Evolutionary conservation across 1,140 invertebrate genomes (phyloP).

Genomic region (Myzus persicae): DNA sequence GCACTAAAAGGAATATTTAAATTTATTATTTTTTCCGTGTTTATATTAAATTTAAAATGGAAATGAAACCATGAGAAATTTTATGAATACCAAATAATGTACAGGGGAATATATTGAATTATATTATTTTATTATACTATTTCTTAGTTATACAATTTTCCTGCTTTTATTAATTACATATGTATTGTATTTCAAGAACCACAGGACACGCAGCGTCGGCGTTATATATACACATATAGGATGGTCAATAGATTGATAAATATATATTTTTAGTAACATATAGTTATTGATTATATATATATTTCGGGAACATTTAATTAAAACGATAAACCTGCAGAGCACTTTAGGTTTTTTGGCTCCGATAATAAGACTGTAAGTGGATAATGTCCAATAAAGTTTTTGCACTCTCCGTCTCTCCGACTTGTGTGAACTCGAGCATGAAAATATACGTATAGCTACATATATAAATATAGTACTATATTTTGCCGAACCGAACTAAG

Average conservation of each 20-base stretch:
- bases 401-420: neutral
- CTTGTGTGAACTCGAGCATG: neutral
- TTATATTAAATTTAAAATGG: neutral
- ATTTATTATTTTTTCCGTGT: neutral
- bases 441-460: neutral
- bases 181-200: neutral
- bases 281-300: neutral
- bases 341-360: conserved; percentile 11
- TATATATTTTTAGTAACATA: neutral
- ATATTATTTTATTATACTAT: neutral
- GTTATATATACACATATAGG: neutral
- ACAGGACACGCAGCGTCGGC: neutral
- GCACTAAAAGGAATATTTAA: neutral
- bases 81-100: neutral
- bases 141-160: neutral
- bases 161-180: neutral
- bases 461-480: neutral
- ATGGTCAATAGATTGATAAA: neutral
- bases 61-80: neutral
- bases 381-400: conserved; percentile 32
- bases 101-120: neutral
- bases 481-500: neutral
- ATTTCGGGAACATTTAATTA: neutral
- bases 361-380: neutral
- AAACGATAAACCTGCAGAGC: neutral